Conservation (phyloP, 2,113 vertebrate genomes). For the Struthidea cinerea region DNA sequence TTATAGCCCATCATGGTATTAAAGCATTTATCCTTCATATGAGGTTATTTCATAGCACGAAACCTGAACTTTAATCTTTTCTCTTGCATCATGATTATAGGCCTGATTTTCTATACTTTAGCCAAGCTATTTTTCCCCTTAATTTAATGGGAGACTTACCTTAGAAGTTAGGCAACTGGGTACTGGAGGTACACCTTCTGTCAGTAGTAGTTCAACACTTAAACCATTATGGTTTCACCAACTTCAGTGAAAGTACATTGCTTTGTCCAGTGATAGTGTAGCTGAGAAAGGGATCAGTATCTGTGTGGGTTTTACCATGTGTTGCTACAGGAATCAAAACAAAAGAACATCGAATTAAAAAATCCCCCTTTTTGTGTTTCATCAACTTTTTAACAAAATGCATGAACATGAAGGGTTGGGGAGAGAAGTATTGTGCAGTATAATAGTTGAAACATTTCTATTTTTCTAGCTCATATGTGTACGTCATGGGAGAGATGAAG, state of each 20-base stretch:
- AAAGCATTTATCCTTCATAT: neutral
- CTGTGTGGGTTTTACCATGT: neutral
- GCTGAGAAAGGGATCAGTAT: neutral
- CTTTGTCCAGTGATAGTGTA: neutral
- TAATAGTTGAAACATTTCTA: neutral
- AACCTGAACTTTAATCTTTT: neutral
- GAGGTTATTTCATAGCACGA: neutral
- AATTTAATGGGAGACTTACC: neutral
- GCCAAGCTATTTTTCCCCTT: neutral
- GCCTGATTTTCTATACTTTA: neutral
- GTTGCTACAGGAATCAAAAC: neutral
- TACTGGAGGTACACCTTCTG: neutral
- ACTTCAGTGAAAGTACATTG: neutral
- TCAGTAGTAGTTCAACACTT: neutral
- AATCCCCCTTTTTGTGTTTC: neutral
- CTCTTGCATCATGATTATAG: neutral
- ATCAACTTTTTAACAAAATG: neutral
- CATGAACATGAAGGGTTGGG: neutral
- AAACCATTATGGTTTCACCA: neutral
- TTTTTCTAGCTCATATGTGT: neutral
- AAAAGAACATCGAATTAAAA: neutral
- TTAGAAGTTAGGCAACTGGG: neutral
- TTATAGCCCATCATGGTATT: neutral
- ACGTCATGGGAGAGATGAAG: neutral
- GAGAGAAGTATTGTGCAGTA: neutral